Evolutionary conservation across 2,797 vertebrate genomes (phyloP).

Genomic region (Setipinna tenuifilis): DNA sequence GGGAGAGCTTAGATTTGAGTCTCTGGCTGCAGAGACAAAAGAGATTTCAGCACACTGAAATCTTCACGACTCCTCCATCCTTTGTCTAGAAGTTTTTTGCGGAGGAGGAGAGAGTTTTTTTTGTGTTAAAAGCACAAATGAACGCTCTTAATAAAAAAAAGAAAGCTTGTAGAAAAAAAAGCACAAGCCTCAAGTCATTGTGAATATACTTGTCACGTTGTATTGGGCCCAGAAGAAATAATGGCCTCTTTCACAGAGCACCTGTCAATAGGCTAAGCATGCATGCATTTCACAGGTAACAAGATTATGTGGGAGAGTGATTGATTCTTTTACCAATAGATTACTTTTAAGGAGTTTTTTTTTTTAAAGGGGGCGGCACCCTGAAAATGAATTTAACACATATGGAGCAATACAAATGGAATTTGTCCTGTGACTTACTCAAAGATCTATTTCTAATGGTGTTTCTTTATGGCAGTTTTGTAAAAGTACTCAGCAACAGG

Average conservation of each 20-base stretch:
- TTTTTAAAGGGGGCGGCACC: constrained; percentile 82
- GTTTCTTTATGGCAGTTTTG: background rate
- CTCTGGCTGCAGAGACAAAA: background rate
- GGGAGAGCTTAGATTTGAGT: background rate
- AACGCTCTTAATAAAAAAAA: background rate
- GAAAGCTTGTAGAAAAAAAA: constrained; percentile 6
- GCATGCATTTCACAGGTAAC: constrained; percentile 95
- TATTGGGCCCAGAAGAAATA: constrained; percentile 60
- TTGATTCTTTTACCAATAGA: constrained; percentile 89
- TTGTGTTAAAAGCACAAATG: background rate
- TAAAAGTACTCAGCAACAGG: background rate
- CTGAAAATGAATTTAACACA: constrained; percentile 74
- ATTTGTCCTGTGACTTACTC: background rate
- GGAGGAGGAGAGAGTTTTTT: constrained; percentile 15
- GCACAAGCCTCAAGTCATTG: background rate
- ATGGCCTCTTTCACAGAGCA: constrained; percentile 87
- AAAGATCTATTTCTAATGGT: background rate
- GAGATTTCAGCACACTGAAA: background rate
- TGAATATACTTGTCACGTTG: constrained; percentile 29
- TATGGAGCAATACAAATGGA: background rate
- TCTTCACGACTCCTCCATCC: constrained; percentile 24
- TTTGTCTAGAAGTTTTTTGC: background rate
- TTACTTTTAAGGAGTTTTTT: background rate
- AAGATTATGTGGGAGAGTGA: constrained; percentile 95
- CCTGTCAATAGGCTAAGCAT: constrained; percentile 89